Percentiles rank a stretch among this genome's conserved stretches.
Conservation (phyloP, 2,797 vertebrate genomes). For the Parotocinclus haroldoi region DNA sequence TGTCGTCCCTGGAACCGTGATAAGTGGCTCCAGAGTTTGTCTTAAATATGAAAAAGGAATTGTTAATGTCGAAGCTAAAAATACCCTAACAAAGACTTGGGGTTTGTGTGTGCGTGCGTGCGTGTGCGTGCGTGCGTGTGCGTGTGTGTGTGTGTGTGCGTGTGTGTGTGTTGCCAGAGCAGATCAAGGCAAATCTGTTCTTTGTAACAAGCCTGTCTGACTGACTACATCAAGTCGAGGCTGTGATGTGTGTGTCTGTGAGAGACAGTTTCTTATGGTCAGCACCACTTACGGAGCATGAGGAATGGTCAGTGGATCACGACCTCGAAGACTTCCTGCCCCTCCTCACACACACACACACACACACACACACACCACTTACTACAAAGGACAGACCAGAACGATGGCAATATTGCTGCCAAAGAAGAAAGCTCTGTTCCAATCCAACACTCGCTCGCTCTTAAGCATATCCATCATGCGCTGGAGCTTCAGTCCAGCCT, state of each 20-base stretch:
- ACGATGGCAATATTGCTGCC: slow-evolving; percentile 35
- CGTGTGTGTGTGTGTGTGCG: no score
- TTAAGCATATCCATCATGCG: slow-evolving; percentile 19
- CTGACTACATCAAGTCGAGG: slow-evolving; percentile 10
- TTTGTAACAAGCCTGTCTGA: slow-evolving; percentile 18
- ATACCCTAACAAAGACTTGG: slow-evolving; percentile 27
- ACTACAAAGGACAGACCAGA: slow-evolving; percentile 56
- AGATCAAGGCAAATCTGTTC: slow-evolving; percentile 20
- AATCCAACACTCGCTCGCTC: slow-evolving; percentile 25
- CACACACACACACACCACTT: slow-evolving; percentile 46
- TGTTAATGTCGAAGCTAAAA: slow-evolving; percentile 35
- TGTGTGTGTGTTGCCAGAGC: slow-evolving; percentile 32
- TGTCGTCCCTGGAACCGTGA: slow-evolving; percentile 31
- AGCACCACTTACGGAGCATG: slow-evolving; percentile 61
- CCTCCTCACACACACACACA: slow-evolving; percentile 44
- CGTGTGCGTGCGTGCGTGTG: no score
- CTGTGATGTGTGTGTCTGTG: slow-evolving; percentile 34
- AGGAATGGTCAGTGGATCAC: slow-evolving; percentile 65
- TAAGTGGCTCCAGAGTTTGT: slow-evolving; percentile 38
- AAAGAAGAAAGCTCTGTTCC: slow-evolving; percentile 32
- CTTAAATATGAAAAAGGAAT: slow-evolving; percentile 12
- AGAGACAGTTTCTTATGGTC: slow-evolving; percentile 42
- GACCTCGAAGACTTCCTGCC: slow-evolving; percentile 61
- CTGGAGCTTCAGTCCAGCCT: slow-evolving; percentile 26
- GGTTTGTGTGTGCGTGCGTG: slow-evolving; percentile 30